Evolutionary conservation across 1,140 invertebrate genomes (phyloP).

Genomic region (Magallana angulata): DNA sequence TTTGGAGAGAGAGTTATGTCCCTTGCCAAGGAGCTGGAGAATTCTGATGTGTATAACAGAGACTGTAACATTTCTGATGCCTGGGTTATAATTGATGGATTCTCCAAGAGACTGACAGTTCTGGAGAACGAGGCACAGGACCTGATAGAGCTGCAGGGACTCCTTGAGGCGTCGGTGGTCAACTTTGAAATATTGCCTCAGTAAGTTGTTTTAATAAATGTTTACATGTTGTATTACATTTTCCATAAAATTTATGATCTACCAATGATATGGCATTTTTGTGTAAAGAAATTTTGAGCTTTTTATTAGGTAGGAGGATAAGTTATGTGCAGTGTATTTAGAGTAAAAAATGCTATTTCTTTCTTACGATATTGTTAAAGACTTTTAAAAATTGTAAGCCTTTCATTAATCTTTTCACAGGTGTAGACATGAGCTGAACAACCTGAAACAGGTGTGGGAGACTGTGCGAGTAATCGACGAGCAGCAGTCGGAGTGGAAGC

Average conservation of each 20-base stretch:
- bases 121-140: constrained; percentile 79
- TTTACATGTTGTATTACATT: background rate
- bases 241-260: no score
- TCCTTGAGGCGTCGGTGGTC: constrained; percentile 78
- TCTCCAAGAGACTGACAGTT: constrained; percentile 71
- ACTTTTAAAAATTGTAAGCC: background rate
- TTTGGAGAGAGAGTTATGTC: constrained; percentile 74
- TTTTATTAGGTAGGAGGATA: no score
- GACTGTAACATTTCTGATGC: constrained; percentile 74
- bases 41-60: constrained; percentile 74
- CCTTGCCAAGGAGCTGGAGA: constrained; percentile 73
- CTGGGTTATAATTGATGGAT: constrained; percentile 74
- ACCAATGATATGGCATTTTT: no score
- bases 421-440: constrained; percentile 75
- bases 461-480: constrained; percentile 77
- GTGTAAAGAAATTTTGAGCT: no score
- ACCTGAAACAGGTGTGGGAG: constrained; percentile 78
- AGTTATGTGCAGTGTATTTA: no score
- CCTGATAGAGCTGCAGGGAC: constrained; percentile 78
- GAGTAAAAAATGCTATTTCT: no score
- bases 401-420: constrained; percentile 52
- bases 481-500: constrained; percentile 78
- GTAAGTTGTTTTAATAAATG: constrained; percentile 62
- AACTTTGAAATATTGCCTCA: constrained; percentile 77
- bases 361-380: no score